Evolutionary conservation across 2,888 invertebrate species (phyloP).

Genomic region (Tortrix viridana): DNA sequence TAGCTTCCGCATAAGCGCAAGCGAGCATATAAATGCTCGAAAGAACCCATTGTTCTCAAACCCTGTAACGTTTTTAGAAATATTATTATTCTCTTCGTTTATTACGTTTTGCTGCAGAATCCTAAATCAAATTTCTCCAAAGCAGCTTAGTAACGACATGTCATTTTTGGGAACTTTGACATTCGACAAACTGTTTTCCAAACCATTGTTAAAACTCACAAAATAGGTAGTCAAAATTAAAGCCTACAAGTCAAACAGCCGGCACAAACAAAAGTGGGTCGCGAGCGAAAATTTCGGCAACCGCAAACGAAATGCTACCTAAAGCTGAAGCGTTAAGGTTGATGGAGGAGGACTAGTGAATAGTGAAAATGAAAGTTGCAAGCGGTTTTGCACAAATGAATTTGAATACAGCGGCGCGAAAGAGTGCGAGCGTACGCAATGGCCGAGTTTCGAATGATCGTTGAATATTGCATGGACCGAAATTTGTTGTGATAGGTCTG

Average conservation of each 20-base stretch:
- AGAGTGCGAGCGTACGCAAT: conserved; percentile 6
- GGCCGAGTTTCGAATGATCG: conserved; percentile 28
- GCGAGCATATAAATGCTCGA: too few relatives aligned
- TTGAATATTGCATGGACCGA: conserved; percentile 33
- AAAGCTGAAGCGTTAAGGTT: conserved; percentile 46
- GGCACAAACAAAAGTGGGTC: conserved; percentile 74
- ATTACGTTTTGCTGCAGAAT: neutral
- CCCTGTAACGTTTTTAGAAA: too few relatives aligned
- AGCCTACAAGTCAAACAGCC: conserved; percentile 71
- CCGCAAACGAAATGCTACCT: conserved; percentile 49
- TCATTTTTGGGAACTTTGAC: neutral
- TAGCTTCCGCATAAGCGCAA: too few relatives aligned
- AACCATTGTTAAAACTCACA: conserved; percentile 51
- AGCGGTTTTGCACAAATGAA: conserved; percentile 76
- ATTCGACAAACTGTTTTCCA: conserved; percentile 19
- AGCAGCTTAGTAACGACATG: neutral
- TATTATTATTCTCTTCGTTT: too few relatives aligned
- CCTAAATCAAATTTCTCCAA: neutral
- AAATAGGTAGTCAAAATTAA: conserved; percentile 78
- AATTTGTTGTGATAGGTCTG: conserved; percentile 35
- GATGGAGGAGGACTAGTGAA: conserved; percentile 41
- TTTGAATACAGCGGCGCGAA: conserved; percentile 69
- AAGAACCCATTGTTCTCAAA: too few relatives aligned
- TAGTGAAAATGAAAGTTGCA: conserved; percentile 80
- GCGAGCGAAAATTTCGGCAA: conserved; percentile 70